Percentiles rank a stretch among this genome's conserved stretches.
Evolutionary conservation across 2,888 invertebrate genomes (phyloP).

Genomic region (Encarsia formosa): DNA sequence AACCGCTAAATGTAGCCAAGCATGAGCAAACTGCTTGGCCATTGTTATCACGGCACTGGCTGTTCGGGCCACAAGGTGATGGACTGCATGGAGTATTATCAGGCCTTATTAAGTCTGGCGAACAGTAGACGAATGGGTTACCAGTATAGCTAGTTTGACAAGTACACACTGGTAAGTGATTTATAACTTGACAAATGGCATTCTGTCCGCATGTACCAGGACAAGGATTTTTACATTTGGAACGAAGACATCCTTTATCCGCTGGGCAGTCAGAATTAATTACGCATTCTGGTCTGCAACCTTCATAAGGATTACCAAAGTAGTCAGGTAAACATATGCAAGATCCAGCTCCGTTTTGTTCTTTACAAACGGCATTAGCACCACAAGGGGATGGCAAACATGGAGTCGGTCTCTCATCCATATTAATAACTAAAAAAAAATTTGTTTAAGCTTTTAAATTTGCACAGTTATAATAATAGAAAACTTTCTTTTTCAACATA

Average conservation of each 20-base stretch:
- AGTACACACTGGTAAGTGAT: constrained; percentile 63
- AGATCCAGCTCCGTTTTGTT: constrained; percentile 39
- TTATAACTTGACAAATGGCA: constrained; percentile 72
- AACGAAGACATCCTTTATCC: constrained; percentile 71
- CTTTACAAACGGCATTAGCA: constrained; percentile 65
- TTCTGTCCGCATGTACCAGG: constrained; percentile 72
- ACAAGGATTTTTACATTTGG: constrained; percentile 80
- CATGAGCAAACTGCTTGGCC: constrained; percentile 75
- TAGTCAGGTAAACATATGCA: constrained; percentile 49
- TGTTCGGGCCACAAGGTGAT: constrained; percentile 61
- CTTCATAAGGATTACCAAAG: constrained; percentile 54
- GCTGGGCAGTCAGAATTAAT: constrained; percentile 73
- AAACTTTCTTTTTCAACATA: background rate
- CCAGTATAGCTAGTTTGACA: constrained; percentile 57
- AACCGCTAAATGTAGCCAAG: constrained; percentile 66
- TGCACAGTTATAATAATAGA: no score
- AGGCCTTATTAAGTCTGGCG: constrained; percentile 3
- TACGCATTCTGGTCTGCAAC: constrained; percentile 78
- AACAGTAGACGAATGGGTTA: constrained; percentile 55
- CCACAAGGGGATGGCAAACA: constrained; percentile 68
- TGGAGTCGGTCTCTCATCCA: constrained; percentile 4
- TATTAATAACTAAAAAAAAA: no score
- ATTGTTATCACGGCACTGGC: constrained; percentile 68
- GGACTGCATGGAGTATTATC: constrained; percentile 60
- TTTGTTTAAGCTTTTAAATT: no score